Conservation (phyloP, 2,888 invertebrate genomes). For the Odontocolon sp. region DNA sequence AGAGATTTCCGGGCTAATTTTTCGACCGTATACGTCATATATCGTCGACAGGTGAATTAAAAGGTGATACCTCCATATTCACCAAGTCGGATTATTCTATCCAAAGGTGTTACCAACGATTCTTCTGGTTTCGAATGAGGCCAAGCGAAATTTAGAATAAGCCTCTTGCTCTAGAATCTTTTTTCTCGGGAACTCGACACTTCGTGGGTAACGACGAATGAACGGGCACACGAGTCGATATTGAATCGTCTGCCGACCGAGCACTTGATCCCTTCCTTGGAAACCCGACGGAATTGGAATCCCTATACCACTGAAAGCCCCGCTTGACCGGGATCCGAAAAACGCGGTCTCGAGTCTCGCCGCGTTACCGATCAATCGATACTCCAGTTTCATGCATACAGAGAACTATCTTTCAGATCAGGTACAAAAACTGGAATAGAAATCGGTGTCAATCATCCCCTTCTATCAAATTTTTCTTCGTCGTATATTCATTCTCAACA, state of each 20-base stretch:
- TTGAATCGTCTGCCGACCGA: constrained; percentile 56
- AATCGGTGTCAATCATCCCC: constrained; percentile 40
- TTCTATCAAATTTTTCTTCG: constrained; percentile 24
- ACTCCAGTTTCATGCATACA: constrained; percentile 40
- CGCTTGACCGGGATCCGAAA: constrained; percentile 76
- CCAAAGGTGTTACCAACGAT: too few relatives aligned
- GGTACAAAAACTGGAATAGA: constrained; percentile 7
- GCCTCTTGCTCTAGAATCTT: neutral
- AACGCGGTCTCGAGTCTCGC: constrained; percentile 67
- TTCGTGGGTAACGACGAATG: constrained; percentile 24
- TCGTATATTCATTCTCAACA: constrained; percentile 2
- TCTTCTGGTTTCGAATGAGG: neutral
- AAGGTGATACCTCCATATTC: too few relatives aligned
- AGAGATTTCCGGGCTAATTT: too few relatives aligned
- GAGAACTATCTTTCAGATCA: constrained; percentile 26
- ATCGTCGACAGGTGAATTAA: too few relatives aligned
- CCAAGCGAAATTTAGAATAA: neutral
- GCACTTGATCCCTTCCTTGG: constrained; percentile 70
- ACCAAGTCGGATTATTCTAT: too few relatives aligned
- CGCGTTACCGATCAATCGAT: constrained; percentile 38
- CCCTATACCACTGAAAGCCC: constrained; percentile 73
- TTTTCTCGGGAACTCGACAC: neutral
- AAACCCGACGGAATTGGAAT: constrained; percentile 60
- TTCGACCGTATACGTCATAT: too few relatives aligned
- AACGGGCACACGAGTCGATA: constrained; percentile 50